Conservation (phyloP, 2,888 invertebrate species). For the Andrena trimmerana region DNA sequence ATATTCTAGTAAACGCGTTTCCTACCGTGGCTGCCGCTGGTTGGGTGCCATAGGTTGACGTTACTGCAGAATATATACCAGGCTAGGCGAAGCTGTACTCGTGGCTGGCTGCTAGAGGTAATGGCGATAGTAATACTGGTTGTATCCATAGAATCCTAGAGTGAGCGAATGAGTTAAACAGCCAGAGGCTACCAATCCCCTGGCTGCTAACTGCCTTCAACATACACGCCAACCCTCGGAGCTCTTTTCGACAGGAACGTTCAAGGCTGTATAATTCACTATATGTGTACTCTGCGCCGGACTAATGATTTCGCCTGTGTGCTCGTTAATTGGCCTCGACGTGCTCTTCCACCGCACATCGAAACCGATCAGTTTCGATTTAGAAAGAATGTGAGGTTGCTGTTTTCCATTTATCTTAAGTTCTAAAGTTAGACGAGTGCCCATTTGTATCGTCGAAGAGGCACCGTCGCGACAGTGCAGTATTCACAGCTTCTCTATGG, state of each 20-base stretch:
- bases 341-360: background rate
- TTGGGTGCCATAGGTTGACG: conserved; percentile 51
- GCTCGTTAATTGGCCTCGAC: conserved; percentile 59
- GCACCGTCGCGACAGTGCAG: no score
- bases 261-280: conserved; percentile 58
- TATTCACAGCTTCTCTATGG: no score
- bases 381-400: background rate
- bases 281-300: conserved; percentile 52
- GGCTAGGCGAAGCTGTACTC: background rate
- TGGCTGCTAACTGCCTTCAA: conserved; percentile 77
- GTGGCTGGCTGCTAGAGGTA: conserved; percentile 49
- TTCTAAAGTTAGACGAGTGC: no score
- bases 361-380: background rate
- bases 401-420: background rate
- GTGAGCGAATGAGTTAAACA: conserved; percentile 78
- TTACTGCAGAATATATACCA: conserved; percentile 40
- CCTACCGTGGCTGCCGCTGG: conserved; percentile 32
- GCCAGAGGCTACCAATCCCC: conserved; percentile 79
- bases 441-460: no score
- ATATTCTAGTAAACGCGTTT: conserved; percentile 75
- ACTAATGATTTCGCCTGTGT: conserved; percentile 65
- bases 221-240: conserved; percentile 55
- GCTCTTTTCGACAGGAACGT: conserved; percentile 59
- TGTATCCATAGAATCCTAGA: conserved; percentile 70
- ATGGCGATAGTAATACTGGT: conserved; percentile 65